Evolutionary conservation across 2,797 vertebrate species (phyloP).

Genomic region (Tadarida brasiliensis): DNA sequence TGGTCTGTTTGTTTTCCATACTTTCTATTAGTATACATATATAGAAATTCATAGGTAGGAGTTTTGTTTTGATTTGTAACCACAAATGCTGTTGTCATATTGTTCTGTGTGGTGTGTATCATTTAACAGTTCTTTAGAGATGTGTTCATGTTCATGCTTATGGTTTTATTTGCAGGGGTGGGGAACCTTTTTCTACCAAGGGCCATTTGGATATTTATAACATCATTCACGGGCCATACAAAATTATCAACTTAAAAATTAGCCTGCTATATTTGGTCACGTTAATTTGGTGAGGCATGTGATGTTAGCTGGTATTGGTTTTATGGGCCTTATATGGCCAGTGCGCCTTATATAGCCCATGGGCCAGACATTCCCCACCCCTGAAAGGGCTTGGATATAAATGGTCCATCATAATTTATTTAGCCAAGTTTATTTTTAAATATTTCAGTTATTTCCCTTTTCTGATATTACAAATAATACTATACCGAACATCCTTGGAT

Average conservation of each 20-base stretch:
- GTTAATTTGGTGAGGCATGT: too few relatives aligned
- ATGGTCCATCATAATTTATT: neutral
- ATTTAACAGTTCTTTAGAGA: slow-evolving; percentile 38
- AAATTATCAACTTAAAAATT: too few relatives aligned
- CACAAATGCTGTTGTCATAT: neutral
- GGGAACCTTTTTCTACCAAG: too few relatives aligned
- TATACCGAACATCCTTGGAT: neutral
- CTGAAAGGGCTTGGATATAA: neutral
- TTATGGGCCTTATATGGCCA: too few relatives aligned
- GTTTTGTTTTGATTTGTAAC: slow-evolving; percentile 54
- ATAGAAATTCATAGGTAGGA: neutral
- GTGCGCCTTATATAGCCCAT: too few relatives aligned
- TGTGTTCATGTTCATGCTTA: neutral
- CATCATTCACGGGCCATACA: too few relatives aligned
- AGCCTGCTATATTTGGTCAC: too few relatives aligned
- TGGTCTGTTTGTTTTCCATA: neutral
- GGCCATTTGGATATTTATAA: too few relatives aligned
- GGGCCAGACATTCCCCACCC: too few relatives aligned
- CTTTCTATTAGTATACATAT: neutral
- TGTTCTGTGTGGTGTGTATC: neutral
- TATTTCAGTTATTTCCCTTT: neutral
- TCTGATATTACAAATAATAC: slow-evolving; percentile 1
- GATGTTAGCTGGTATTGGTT: too few relatives aligned
- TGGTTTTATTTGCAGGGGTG: neutral
- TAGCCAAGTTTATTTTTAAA: slow-evolving; percentile 25